Evolutionary conservation across 2,113 vertebrate species (phyloP).

Genomic region (Ictalurus punctatus): DNA sequence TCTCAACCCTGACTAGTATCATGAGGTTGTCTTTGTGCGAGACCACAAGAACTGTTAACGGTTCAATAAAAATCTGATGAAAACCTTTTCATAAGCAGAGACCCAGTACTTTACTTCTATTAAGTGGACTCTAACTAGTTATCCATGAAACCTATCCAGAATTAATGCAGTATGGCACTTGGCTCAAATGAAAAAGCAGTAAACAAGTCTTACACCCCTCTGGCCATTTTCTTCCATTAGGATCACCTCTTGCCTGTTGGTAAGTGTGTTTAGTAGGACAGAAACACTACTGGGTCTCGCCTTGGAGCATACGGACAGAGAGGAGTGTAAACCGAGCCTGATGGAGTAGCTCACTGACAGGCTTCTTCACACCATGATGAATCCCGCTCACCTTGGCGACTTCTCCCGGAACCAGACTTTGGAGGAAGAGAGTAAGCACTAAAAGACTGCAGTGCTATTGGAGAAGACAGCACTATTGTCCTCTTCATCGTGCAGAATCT

Average conservation of each 20-base stretch:
- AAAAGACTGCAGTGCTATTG: slow-evolving; percentile 39
- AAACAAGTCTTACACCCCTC: background rate
- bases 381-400: slow-evolving; percentile 22
- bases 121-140: background rate
- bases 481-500: slow-evolving; percentile 29
- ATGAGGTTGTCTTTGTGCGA: background rate
- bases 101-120: background rate
- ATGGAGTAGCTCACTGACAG: slow-evolving; percentile 26
- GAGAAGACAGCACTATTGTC: slow-evolving; percentile 27
- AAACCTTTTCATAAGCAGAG: background rate
- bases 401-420: slow-evolving; percentile 26
- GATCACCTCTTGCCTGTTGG: background rate
- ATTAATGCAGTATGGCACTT: background rate
- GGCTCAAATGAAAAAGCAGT: slow-evolving; percentile 5
- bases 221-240: slow-evolving; percentile 1
- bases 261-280: slow-evolving; percentile 17
- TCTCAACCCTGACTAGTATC: background rate
- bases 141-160: slow-evolving; percentile 2
- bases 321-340: slow-evolving; percentile 37
- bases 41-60: too few species aligned
- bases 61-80: background rate
- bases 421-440: slow-evolving; percentile 25
- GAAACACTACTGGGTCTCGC: slow-evolving; percentile 23
- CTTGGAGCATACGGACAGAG: slow-evolving; percentile 19
- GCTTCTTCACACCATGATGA: slow-evolving; percentile 35